Evolutionary conservation across 2,113 vertebrate species (phyloP).

Genomic region (Sula dactylatra): DNA sequence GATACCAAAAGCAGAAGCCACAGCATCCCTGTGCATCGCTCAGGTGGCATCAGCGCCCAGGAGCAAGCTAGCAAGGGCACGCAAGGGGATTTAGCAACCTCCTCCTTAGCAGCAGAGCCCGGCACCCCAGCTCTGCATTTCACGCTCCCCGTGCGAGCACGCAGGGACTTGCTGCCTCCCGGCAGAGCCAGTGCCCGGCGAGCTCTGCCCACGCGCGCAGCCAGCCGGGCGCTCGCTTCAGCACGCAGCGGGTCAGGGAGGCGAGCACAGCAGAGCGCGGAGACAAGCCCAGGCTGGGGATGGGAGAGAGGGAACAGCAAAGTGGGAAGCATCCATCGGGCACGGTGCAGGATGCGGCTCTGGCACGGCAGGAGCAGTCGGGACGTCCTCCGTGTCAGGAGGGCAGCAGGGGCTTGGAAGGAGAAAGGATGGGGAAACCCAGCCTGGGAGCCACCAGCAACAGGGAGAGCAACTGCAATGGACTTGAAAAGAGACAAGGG

Average conservation of each 20-base stretch:
- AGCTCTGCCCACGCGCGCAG: background rate
- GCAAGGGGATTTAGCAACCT: background rate
- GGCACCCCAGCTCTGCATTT: background rate
- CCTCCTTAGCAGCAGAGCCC: background rate
- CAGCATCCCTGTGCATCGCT: background rate
- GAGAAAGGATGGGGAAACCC: background rate
- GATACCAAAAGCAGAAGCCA: background rate
- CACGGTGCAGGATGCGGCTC: background rate
- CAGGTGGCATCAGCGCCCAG: background rate
- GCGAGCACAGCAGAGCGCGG: background rate
- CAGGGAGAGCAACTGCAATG: no score
- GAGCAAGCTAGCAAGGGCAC: no score
- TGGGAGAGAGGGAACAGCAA: background rate
- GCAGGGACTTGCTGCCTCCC: background rate
- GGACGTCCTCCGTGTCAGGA: background rate
- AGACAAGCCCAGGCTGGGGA: background rate
- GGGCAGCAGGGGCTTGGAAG: background rate
- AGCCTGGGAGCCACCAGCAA: background rate
- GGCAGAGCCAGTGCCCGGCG: background rate
- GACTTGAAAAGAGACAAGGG: background rate
- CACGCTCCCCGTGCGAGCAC: accelerated
- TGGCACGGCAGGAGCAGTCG: background rate
- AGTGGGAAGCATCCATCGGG: accelerated
- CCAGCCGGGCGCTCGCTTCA: background rate
- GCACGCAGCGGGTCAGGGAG: background rate